Base-by-base conservation (phyloP, 2,113 vertebrate genomes). In the Sclerurus mexicanus region DNA sequence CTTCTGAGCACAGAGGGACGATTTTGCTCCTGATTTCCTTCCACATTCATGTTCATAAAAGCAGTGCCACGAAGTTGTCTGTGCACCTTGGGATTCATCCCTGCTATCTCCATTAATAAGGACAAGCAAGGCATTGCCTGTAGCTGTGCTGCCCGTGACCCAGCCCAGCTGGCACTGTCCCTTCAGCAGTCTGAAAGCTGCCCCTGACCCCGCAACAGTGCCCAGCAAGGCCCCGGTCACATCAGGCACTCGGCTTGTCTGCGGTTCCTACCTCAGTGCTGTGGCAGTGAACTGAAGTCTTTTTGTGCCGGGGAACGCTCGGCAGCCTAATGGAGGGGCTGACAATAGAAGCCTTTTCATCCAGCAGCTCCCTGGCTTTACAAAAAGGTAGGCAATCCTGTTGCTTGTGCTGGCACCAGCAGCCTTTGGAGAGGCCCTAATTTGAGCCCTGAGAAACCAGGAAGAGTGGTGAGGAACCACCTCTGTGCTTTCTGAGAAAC, bases 291-390 rank as follows among this genome's bases (percentile, higher is more conserved):
- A 95, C 87, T 95, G 85, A 94, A 95, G 85, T 28, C 89, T 87
- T 95, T 96, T 93, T 96, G 93, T 96, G 67, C 81, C n/a, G 39
- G 2, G 52, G 89, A 59, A 50, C 0, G 4, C 85, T 19, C 15
- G 0, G 84, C 91, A 91, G 94, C 71, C 78, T 91, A 59, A 90
- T n/a, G 55, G 82, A 83, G 46, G 27, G 50, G 42, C 85, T 80
- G 75, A 96, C 94, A 96, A 95, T 56, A 93, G 86, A 62, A 72
- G 92, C 60, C 73, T 90, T 93, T 93, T 94, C 69, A 92, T 52
- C 21, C 53, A 73, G 62, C 76, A 92, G 0, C 66, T 76, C 67
- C 66, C 53, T 63, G 4, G 22, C 59, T 87, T 69, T 77, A 82
- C 85, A 83, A 68, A 90, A 93, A 97, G 92, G 93, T 96, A 87